Evolutionary conservation across 2,113 vertebrate species (phyloP).

Genomic region (Numida meleagris): DNA sequence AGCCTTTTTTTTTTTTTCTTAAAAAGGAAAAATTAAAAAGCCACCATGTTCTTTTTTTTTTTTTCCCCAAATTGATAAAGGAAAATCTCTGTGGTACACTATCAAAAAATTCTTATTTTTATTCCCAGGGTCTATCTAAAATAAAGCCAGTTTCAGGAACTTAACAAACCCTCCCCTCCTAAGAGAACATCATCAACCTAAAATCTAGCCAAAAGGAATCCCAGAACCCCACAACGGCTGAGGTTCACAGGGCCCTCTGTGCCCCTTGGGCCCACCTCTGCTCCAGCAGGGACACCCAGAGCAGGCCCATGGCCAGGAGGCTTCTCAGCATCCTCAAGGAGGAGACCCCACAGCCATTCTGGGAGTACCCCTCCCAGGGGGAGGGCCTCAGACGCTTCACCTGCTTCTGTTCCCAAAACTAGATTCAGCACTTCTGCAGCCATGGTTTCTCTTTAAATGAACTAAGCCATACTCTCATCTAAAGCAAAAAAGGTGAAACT

Average conservation of each 20-base stretch:
- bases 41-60: neutral
- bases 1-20: neutral
- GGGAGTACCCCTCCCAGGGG: neutral
- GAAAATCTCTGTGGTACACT: neutral
- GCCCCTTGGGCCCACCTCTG: neutral
- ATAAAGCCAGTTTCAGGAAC: neutral
- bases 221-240: neutral
- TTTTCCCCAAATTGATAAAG: neutral
- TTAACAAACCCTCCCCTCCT: slow-evolving; percentile 8
- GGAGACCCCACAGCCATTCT: neutral
- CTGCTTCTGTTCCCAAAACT: slow-evolving; percentile 27
- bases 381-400: slow-evolving; percentile 2
- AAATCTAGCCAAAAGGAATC: slow-evolving; percentile 1
- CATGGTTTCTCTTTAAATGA: neutral
- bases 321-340: neutral
- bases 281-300: neutral
- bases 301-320: neutral
- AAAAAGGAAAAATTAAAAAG: neutral
- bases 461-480: neutral
- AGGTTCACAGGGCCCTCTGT: neutral
- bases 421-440: neutral
- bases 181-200: neutral
- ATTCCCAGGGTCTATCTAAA: neutral
- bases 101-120: neutral
- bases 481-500: neutral